Percentiles rank a stretch among this genome's conserved stretches.
Evolutionary conservation across 2,113 vertebrate species (phyloP).

Genomic region (Saguinus midas): DNA sequence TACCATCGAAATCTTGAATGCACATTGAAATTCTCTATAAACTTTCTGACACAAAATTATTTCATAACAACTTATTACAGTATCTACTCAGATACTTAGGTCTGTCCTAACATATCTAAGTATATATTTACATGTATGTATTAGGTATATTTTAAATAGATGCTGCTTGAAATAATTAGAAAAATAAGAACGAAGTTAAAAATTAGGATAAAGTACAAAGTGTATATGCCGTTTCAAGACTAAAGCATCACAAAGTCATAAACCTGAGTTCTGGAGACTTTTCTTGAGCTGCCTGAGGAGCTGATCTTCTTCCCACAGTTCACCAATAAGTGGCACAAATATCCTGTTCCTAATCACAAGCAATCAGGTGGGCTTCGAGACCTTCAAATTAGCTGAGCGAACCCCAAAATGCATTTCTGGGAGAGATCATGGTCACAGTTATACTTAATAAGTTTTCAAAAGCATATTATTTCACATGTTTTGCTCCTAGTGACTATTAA

Average conservation of each 20-base stretch:
- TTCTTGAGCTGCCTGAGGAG: background rate
- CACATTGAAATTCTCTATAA: background rate
- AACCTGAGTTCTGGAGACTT: background rate
- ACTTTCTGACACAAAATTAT: background rate
- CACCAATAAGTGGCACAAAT: fast-evolving
- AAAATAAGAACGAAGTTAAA: background rate
- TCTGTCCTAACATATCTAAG: background rate
- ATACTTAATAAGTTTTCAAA: background rate
- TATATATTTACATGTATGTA: background rate
- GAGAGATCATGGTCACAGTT: background rate
- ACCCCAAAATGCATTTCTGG: background rate
- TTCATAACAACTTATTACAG: background rate
- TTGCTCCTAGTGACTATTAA: background rate
- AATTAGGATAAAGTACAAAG: background rate
- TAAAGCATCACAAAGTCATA: background rate
- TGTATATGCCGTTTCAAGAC: background rate
- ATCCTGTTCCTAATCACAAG: too few species aligned
- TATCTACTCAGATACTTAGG: background rate
- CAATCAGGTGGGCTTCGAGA: background rate
- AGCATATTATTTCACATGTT: background rate
- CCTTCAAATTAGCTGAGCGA: fast-evolving
- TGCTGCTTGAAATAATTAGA: background rate
- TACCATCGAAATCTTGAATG: background rate
- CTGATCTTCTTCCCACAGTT: background rate
- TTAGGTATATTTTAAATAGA: background rate